These are phyloP conservation scores for Atrichornis clamosus DNA, from an alignment of 2,113 vertebrate genomes.

Conservation along the genomic window DNA sequence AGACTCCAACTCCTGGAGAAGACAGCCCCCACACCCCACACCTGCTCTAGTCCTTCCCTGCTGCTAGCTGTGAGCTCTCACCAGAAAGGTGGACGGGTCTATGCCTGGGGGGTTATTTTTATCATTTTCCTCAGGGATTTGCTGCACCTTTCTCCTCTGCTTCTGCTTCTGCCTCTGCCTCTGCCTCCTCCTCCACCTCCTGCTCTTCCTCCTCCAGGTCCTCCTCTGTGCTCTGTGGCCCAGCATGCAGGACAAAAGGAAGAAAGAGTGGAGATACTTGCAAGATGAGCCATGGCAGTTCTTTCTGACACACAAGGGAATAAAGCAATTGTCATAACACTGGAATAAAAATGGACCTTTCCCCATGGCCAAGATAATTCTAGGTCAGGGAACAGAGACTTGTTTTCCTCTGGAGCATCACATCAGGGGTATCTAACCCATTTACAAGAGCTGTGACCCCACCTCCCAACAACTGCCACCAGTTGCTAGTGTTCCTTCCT, in stretches of 20 bases:
- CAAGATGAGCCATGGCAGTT: neutral
- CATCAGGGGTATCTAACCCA: neutral
- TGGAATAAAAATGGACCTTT: neutral
- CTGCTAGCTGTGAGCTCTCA: constrained; percentile 60
- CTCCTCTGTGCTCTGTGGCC: constrained; percentile 74
- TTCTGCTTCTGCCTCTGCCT: constrained; percentile 71
- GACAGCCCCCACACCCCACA: neutral
- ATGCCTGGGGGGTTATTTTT: constrained; percentile 47
- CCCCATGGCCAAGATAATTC: neutral
- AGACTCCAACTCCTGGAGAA: constrained; percentile 3
- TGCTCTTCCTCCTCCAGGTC: constrained; percentile 68
- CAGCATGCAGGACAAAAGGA: constrained; percentile 73
- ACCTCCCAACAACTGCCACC: neutral
- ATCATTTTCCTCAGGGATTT: constrained; percentile 70
- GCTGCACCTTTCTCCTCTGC: constrained; percentile 78
- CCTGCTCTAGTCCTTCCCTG: constrained; percentile 35
- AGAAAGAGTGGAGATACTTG: constrained; percentile 71
- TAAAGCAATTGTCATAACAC: neutral
- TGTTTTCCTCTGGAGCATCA: neutral
- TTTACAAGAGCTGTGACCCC: neutral
- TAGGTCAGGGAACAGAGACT: neutral
- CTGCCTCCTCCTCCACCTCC: constrained; percentile 67
- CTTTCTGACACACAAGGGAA: neutral
- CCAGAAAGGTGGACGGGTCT: constrained; percentile 65
- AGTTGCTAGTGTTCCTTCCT: neutral